A percentile compares a stretch with the other conserved stretches of the same genome.
Conservation (phyloP, 2,888 invertebrate genomes). For the Mystacides longicornis region DNA sequence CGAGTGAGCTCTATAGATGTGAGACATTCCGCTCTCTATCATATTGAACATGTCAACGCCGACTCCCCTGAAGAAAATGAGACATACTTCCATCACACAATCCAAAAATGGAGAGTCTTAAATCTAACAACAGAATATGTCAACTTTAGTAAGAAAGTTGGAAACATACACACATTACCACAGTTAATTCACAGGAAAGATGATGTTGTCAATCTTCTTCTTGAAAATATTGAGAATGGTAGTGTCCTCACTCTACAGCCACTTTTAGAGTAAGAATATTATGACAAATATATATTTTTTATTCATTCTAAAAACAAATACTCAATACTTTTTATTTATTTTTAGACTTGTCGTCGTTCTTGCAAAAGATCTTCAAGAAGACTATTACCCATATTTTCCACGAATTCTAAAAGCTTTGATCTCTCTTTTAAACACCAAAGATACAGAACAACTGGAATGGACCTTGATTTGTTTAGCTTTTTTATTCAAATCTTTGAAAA, state of each 20-base stretch:
- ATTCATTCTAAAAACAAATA: neutral
- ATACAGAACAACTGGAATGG: slow-evolving; percentile 81
- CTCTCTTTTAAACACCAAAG: slow-evolving; percentile 62
- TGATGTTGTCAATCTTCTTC: slow-evolving; percentile 61
- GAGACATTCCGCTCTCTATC: slow-evolving; percentile 72
- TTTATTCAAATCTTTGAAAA: slow-evolving; percentile 83
- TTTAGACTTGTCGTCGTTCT: slow-evolving; percentile 73
- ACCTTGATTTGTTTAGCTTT: slow-evolving; percentile 80
- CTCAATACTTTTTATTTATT: slow-evolving; percentile 18
- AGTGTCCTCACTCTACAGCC: slow-evolving; percentile 72
- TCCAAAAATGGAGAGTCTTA: slow-evolving; percentile 84
- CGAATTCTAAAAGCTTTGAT: slow-evolving; percentile 67
- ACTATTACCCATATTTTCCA: slow-evolving; percentile 82
- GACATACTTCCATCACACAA: slow-evolving; percentile 73
- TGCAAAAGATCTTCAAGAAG: slow-evolving; percentile 79
- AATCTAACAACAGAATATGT: slow-evolving; percentile 80
- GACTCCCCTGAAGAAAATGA: slow-evolving; percentile 60
- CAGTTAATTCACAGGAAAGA: slow-evolving; percentile 78
- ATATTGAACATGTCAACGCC: slow-evolving; percentile 70
- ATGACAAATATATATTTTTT: slow-evolving; percentile 5
- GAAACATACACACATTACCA: slow-evolving; percentile 70
- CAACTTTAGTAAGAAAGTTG: slow-evolving; percentile 67
- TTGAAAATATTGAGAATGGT: slow-evolving; percentile 64
- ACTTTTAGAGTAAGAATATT: slow-evolving; percentile 68
- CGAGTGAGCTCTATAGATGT: slow-evolving; percentile 79